phyloP scores from a whole-genome alignment of 2,888 invertebrate genomes.

The Oligia fasciuncula region DNA sequence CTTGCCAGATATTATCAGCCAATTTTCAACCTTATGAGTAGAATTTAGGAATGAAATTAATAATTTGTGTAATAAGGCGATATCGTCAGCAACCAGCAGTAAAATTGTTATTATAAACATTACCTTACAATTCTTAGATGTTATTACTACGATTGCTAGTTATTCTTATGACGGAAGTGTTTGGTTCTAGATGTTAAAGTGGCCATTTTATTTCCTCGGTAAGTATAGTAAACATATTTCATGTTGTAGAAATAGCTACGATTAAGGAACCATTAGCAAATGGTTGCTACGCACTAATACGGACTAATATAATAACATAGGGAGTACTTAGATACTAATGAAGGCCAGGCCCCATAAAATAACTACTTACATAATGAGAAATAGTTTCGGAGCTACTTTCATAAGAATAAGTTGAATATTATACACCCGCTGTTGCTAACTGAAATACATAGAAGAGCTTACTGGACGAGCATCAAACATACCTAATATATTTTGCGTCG shows the following conservation, averaged over 20 bases:
- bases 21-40: slow-evolving; percentile 7
- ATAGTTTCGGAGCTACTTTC: too few relatives aligned
- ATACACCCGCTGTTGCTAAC: background rate
- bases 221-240: slow-evolving; percentile 20
- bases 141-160: slow-evolving; percentile 36
- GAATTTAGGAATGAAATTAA: background rate
- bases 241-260: slow-evolving; percentile 12
- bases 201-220: slow-evolving; percentile 21
- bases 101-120: slow-evolving; percentile 35
- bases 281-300: background rate
- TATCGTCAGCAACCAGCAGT: background rate
- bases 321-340: background rate
- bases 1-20: background rate
- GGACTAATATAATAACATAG: slow-evolving; percentile 15
- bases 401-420: background rate
- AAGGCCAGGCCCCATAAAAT: background rate
- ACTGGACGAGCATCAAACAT: background rate
- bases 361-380: background rate
- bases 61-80: background rate
- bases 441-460: background rate
- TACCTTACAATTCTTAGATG: slow-evolving; percentile 31
- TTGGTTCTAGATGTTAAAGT: slow-evolving; percentile 28
- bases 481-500: background rate
- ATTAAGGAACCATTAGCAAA: slow-evolving; percentile 30
- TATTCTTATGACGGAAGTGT: slow-evolving; percentile 34